These are phyloP conservation scores for Trichomycterus rosablanca DNA, from an alignment of 2,113 vertebrate genomes.

Conservation along the genomic window DNA sequence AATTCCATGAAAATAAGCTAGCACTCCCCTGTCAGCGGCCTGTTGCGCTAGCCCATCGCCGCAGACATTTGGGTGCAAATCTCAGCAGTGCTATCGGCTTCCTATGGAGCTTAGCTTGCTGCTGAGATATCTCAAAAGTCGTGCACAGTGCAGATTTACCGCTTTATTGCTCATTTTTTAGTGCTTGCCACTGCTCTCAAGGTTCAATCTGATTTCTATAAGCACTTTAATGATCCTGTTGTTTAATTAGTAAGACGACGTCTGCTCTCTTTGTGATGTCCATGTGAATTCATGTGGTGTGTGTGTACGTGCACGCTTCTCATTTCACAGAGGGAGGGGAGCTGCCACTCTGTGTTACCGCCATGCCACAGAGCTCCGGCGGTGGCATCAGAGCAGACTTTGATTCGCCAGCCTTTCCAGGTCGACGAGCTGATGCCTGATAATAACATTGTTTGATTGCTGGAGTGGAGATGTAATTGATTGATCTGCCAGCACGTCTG, in stretches of 20 bases:
- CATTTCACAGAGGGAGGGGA: slow-evolving; percentile 52
- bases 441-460: slow-evolving; percentile 78
- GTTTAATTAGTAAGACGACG: slow-evolving; percentile 1
- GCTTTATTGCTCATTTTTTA: too few species aligned
- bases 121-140: too few species aligned
- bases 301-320: slow-evolving; percentile 8
- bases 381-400: slow-evolving; percentile 62
- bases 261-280: slow-evolving; percentile 18
- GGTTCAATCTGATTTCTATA: too few species aligned
- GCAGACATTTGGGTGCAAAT: too few species aligned
- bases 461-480: slow-evolving; percentile 75
- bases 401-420: slow-evolving; percentile 78
- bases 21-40: too few species aligned
- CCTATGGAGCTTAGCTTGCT: too few species aligned
- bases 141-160: too few species aligned
- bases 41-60: too few species aligned
- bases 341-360: slow-evolving; percentile 75
- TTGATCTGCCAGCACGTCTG: slow-evolving; percentile 66
- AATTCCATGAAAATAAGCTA: too few species aligned
- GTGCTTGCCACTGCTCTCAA: too few species aligned
- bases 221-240: too few species aligned
- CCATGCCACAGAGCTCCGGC: slow-evolving; percentile 66
- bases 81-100: too few species aligned
- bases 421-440: slow-evolving; percentile 75
- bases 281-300: background rate